Conservation (phyloP, 2,797 vertebrate species). For the Pantherophis vulpinus region DNA sequence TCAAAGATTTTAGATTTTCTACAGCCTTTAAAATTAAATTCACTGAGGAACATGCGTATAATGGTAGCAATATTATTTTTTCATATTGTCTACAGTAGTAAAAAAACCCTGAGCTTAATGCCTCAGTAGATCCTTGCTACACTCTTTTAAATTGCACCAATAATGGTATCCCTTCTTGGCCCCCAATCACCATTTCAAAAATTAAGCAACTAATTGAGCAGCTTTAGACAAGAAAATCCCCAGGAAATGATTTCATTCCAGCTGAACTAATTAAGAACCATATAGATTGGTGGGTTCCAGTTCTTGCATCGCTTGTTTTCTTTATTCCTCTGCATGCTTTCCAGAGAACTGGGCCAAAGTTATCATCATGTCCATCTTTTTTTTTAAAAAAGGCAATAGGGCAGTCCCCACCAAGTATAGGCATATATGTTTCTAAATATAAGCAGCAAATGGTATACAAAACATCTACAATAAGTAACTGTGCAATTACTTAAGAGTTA, state of each 20-base stretch:
- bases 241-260: neutral
- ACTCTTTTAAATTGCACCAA: neutral
- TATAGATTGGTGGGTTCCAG: neutral
- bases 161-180: neutral
- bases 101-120: neutral
- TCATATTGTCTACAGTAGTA: conserved; percentile 23
- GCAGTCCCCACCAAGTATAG: neutral
- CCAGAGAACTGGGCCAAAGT: neutral
- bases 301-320: neutral
- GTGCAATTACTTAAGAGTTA: neutral
- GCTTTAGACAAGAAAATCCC: neutral
- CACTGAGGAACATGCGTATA: conserved; percentile 50
- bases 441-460: neutral
- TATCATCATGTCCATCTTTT: neutral
- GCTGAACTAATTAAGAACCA: neutral
- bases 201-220: neutral
- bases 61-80: neutral
- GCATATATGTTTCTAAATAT: neutral
- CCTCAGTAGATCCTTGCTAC: neutral
- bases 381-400: neutral
- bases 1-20: conserved; percentile 11
- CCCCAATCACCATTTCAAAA: neutral
- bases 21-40: conserved; percentile 22
- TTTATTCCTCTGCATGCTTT: neutral
- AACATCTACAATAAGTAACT: neutral